These are phyloP conservation scores for Bufotes viridis DNA, from an alignment of 2,797 vertebrate species.

Conservation along the genomic window DNA sequence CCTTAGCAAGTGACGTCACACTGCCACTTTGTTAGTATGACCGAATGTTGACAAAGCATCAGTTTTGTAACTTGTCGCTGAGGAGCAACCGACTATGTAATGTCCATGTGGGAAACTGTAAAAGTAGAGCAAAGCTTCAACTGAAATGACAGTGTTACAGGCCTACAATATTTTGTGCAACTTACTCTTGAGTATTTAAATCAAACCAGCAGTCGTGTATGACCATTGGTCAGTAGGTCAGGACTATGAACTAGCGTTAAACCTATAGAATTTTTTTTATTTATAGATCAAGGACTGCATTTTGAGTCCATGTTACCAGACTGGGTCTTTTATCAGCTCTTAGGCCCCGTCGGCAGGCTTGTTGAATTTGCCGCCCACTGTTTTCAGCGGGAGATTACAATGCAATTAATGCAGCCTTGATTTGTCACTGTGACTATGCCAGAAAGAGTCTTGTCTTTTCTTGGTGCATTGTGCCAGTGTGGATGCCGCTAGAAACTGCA, in stretches of 20 bases:
- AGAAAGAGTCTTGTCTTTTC: too few species aligned
- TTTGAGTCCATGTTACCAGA: not conserved
- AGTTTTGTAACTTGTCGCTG: not conserved
- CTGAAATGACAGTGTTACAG: not conserved
- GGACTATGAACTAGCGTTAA: not conserved
- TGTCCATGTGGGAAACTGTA: not conserved
- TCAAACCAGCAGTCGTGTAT: not conserved
- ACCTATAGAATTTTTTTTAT: not conserved
- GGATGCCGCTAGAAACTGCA: too few species aligned
- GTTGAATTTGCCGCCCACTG: too few species aligned
- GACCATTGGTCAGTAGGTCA: not conserved
- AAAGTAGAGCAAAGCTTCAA: not conserved
- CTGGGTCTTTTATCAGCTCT: not conserved
- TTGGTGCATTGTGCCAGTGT: too few species aligned
- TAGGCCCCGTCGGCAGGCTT: too few species aligned
- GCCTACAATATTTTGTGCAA: not conserved
- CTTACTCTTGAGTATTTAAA: not conserved
- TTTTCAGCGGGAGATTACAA: too few species aligned
- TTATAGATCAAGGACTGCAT: not conserved
- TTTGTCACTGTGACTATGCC: too few species aligned
- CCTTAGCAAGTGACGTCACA: too few species aligned
- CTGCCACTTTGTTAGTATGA: not conserved
- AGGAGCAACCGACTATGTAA: not conserved
- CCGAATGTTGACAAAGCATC: not conserved
- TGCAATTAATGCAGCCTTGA: too few species aligned